phyloP scores from a whole-genome alignment of 53 echinoderm and acorn worm genomes.

The Hippasteria phrygiana region DNA sequence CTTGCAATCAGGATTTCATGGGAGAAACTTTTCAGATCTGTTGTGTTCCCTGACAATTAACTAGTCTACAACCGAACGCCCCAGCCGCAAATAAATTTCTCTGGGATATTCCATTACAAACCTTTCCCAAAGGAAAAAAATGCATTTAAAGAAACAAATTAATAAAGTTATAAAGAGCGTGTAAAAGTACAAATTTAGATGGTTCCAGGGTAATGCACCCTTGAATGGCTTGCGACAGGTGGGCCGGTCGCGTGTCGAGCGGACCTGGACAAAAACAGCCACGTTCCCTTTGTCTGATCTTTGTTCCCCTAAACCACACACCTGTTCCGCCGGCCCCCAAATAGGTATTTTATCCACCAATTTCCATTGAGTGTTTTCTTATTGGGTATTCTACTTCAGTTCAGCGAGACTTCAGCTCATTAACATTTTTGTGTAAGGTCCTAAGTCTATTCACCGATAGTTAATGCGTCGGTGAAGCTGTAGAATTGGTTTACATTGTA shows the following conservation, averaged over 20 bases:
- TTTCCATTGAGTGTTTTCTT: background rate
- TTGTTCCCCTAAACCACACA: slow-evolving; percentile 8
- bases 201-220: slow-evolving; percentile 10
- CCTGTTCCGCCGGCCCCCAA: background rate
- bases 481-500: no score
- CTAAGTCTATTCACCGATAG: background rate
- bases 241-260: slow-evolving; percentile 42
- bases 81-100: background rate
- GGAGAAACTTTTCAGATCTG: no score
- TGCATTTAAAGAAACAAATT: no score
- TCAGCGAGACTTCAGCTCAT: background rate
- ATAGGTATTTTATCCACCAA: background rate
- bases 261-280: slow-evolving; percentile 10
- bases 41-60: no score
- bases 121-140: no score
- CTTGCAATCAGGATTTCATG: no score
- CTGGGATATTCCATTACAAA: slow-evolving; percentile 3
- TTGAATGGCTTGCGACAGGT: slow-evolving; percentile 29
- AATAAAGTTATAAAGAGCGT: no score
- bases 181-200: no score
- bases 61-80: no score
- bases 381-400: background rate
- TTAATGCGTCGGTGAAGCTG: no score
- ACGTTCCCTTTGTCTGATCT: slow-evolving; percentile 16
- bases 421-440: background rate